phyloP scores from a whole-genome alignment of 1,140 invertebrate genomes.

The Sesamia nonagrioides region DNA sequence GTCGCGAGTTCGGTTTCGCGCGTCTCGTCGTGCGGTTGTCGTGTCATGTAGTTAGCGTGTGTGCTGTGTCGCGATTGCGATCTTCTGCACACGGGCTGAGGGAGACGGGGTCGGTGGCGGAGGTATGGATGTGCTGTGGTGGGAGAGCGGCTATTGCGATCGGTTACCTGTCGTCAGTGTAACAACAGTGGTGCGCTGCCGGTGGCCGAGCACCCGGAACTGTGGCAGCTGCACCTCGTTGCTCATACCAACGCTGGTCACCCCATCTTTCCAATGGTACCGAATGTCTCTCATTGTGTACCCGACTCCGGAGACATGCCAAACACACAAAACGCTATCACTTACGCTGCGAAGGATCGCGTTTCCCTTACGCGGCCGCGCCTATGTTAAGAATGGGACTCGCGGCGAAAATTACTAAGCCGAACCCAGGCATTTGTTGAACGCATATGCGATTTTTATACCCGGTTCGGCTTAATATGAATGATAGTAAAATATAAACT shows the following conservation, averaged over 20 bases:
- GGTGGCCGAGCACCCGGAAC: conserved; percentile 97
- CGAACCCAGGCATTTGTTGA: conserved; percentile 80
- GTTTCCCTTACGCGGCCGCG: conserved; percentile 70
- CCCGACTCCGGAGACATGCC: conserved; percentile 93
- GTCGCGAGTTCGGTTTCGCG: conserved; percentile 72
- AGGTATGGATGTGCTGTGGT: conserved; percentile 79
- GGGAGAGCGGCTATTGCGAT: conserved; percentile 72
- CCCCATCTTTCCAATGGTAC: conserved; percentile 97
- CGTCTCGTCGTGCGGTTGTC: conserved; percentile 80
- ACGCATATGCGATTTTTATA: not conserved
- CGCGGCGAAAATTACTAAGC: conserved; percentile 85
- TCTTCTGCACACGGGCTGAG: conserved; percentile 82
- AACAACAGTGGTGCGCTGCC: conserved; percentile 96
- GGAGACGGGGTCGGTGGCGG: conserved; percentile 83
- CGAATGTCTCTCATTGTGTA: conserved; percentile 99
- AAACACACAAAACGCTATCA: conserved; percentile 89
- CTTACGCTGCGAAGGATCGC: conserved; percentile 86
- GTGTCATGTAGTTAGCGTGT: conserved; percentile 78
- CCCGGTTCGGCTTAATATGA: conserved; percentile 70
- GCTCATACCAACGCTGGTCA: conserved; percentile 96
- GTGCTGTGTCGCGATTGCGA: conserved; percentile 80
- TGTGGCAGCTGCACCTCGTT: conserved; percentile 97
- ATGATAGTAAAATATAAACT: conserved; percentile 84
- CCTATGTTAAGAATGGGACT: conserved; percentile 74
- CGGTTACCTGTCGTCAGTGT: conserved; percentile 96